phyloP scores from a whole-genome alignment of 2,888 invertebrate species.

The Venusia cambrica region DNA sequence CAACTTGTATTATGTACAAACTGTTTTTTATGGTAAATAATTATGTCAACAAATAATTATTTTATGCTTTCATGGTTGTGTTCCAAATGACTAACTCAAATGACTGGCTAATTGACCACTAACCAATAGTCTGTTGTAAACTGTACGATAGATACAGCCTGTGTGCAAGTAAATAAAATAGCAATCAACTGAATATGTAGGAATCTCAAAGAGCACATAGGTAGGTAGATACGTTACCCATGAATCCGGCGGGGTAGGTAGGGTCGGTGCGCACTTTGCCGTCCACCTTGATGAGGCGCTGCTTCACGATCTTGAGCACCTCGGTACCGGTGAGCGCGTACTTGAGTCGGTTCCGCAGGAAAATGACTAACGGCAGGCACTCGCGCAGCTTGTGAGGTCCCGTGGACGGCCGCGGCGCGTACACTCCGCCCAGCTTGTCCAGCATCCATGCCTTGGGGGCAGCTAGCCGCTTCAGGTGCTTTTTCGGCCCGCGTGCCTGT shows the following conservation, averaged over 20 bases:
- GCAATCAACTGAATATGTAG: too few relatives aligned
- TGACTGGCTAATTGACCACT: too few relatives aligned
- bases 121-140: too few relatives aligned
- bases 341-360: constrained; percentile 98
- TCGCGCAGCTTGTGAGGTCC: constrained; percentile 99
- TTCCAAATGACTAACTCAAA: too few relatives aligned
- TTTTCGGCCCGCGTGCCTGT: constrained; percentile 98
- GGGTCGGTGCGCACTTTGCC: constrained; percentile 98
- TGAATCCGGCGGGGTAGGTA: constrained; percentile 98
- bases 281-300: constrained; percentile 98
- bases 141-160: too few relatives aligned
- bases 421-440: constrained; percentile 99
- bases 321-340: constrained; percentile 98
- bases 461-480: constrained; percentile 99
- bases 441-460: constrained; percentile 99
- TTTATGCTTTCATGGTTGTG: too few relatives aligned
- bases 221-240: constrained; percentile 88
- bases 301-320: constrained; percentile 98
- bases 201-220: too few relatives aligned
- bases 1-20: too few relatives aligned
- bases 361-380: constrained; percentile 97
- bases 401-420: constrained; percentile 97
- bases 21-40: too few relatives aligned
- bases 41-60: too few relatives aligned
- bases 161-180: too few relatives aligned